phyloP scores from a whole-genome alignment of 2,113 vertebrate genomes.

The Heterocephalus glaber region DNA sequence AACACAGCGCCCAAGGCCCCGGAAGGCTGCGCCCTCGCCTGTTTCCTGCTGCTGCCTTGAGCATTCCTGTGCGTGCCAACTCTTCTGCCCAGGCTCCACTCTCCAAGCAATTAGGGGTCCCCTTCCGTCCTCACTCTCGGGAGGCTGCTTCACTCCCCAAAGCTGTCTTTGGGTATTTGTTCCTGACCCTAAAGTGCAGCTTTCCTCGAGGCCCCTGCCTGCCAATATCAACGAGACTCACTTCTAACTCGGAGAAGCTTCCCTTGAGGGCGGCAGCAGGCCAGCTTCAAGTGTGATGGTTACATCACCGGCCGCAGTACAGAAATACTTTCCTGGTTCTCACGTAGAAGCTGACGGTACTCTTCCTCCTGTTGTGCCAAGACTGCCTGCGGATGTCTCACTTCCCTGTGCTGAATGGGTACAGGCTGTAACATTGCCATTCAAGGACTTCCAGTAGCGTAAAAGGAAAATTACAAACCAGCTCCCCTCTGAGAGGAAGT shows the following conservation, averaged over 20 bases:
- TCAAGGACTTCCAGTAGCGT: constrained; percentile 62
- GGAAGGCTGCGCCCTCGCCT: neutral
- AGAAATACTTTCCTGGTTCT: constrained; percentile 53
- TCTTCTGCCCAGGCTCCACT: neutral
- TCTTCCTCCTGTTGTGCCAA: constrained; percentile 40
- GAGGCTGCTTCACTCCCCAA: neutral
- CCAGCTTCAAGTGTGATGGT: neutral
- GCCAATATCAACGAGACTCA: neutral
- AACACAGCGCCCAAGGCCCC: neutral
- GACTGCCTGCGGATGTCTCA: constrained; percentile 51
- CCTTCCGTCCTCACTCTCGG: fast-evolving
- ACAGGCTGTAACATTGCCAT: constrained; percentile 72
- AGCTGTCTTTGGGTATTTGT: neutral
- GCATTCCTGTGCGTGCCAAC: neutral
- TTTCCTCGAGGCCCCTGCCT: neutral
- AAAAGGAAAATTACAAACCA: constrained; percentile 48
- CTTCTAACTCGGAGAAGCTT: neutral
- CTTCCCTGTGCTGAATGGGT: constrained; percentile 73
- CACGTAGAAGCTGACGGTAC: constrained; percentile 56
- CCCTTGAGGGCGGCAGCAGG: neutral
- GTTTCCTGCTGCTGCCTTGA: neutral
- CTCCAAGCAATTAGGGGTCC: neutral
- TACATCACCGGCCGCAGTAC: constrained; percentile 34
- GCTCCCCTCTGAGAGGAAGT: constrained; percentile 57
- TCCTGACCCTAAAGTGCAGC: neutral